Evolutionary conservation across 2,797 vertebrate genomes (phyloP).

Genomic region (Tinamus major): DNA sequence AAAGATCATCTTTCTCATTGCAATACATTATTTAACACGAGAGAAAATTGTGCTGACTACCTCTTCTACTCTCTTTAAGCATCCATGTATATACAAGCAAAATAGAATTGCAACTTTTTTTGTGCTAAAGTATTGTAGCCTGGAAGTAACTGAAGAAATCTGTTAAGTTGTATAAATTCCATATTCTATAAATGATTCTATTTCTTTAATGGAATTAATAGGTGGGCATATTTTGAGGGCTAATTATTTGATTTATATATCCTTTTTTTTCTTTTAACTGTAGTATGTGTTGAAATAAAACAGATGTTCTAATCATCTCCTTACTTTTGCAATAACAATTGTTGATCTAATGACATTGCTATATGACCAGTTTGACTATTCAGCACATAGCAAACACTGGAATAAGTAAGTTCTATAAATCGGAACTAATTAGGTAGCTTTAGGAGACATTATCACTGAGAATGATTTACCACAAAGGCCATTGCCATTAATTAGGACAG

Average conservation of each 20-base stretch:
- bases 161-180: background rate
- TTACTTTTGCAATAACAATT: background rate
- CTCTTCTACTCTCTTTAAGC: background rate
- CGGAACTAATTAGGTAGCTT: background rate
- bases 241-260: background rate
- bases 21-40: background rate
- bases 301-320: background rate
- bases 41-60: background rate
- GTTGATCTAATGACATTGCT: background rate
- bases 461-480: background rate
- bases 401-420: background rate
- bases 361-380: background rate
- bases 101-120: background rate
- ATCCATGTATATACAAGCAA: background rate
- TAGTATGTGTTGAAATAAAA: background rate
- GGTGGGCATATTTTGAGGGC: background rate
- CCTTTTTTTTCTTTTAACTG: background rate
- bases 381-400: background rate
- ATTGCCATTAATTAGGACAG: background rate
- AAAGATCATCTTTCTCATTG: background rate
- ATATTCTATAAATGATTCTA: background rate
- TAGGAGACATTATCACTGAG: background rate
- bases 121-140: background rate
- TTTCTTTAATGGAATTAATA: background rate
- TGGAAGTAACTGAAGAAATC: background rate